Evolutionary conservation across 2,113 vertebrate genomes (phyloP).

Genomic region (Anser brachyrhynchus): DNA sequence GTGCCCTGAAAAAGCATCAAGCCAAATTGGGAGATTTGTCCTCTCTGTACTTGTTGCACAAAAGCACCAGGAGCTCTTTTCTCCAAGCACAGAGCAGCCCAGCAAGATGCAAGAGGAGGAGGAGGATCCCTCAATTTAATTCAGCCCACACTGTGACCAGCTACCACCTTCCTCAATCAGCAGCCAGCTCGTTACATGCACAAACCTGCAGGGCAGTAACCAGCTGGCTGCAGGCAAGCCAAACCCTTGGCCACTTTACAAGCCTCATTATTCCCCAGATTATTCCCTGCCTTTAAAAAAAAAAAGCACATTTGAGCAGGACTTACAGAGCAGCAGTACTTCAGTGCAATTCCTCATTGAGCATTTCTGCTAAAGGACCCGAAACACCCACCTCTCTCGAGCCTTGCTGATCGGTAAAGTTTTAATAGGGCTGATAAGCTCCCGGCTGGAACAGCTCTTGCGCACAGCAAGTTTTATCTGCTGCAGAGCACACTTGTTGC

Average conservation of each 20-base stretch:
- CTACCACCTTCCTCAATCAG: neutral
- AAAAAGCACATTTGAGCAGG: neutral
- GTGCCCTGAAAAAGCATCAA: neutral
- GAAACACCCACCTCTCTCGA: neutral
- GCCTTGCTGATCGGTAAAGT: neutral
- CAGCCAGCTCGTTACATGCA: neutral
- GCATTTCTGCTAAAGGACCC: neutral
- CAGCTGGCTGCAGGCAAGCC: neutral
- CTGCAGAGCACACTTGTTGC: neutral
- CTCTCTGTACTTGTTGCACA: neutral
- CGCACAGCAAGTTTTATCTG: neutral
- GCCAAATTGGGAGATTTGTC: fast-evolving
- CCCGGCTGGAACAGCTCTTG: neutral
- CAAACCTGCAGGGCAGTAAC: neutral
- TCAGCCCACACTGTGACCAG: fast-evolving
- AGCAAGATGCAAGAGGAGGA: neutral
- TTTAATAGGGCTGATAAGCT: neutral
- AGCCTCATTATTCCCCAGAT: neutral
- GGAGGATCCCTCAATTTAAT: neutral
- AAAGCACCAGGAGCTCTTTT: neutral
- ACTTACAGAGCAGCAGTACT: constrained; percentile 29
- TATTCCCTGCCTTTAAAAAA: neutral
- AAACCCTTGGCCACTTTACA: fast-evolving
- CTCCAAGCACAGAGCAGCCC: neutral
- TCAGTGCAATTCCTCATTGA: neutral